Evolutionary conservation across 1,140 invertebrate species (phyloP).

Genomic region (Anthonomus grandis): DNA sequence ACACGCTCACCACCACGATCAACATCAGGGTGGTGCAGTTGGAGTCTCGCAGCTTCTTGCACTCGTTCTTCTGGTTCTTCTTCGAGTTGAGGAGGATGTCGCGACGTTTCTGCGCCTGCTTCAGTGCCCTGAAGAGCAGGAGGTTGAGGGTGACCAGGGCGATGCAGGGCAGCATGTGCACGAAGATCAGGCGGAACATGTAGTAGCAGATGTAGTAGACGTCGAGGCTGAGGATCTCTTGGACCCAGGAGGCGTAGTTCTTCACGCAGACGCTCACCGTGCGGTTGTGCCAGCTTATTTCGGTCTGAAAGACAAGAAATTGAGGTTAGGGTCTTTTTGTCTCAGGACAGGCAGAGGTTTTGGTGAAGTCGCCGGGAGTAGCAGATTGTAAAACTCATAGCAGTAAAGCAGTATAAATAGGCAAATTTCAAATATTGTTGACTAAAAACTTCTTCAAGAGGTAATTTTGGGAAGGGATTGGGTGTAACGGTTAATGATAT

Average conservation of each 20-base stretch:
- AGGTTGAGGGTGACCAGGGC: slow-evolving; percentile 86
- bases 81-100: slow-evolving; percentile 68
- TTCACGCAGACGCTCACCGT: slow-evolving; percentile 58
- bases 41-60: slow-evolving; percentile 75
- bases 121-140: slow-evolving; percentile 80
- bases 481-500: no score
- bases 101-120: slow-evolving; percentile 74
- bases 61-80: slow-evolving; percentile 81
- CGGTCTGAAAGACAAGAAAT: slow-evolving; percentile 37
- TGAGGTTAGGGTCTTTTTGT: no score
- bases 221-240: slow-evolving; percentile 59
- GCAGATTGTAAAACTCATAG: no score
- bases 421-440: no score
- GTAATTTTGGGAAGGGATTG: no score
- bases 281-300: slow-evolving; percentile 58
- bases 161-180: slow-evolving; percentile 85
- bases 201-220: slow-evolving; percentile 79
- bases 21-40: slow-evolving; percentile 94
- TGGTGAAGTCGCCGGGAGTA: no score
- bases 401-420: no score
- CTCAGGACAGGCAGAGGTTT: no score
- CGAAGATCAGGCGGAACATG: slow-evolving; percentile 84
- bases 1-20: slow-evolving; percentile 91
- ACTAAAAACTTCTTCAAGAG: no score
- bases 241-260: slow-evolving; percentile 63